A percentile compares a stretch with the other conserved stretches of the same genome.
Conservation (phyloP, 1,140 invertebrate species). For the Agrilus planipennis region DNA sequence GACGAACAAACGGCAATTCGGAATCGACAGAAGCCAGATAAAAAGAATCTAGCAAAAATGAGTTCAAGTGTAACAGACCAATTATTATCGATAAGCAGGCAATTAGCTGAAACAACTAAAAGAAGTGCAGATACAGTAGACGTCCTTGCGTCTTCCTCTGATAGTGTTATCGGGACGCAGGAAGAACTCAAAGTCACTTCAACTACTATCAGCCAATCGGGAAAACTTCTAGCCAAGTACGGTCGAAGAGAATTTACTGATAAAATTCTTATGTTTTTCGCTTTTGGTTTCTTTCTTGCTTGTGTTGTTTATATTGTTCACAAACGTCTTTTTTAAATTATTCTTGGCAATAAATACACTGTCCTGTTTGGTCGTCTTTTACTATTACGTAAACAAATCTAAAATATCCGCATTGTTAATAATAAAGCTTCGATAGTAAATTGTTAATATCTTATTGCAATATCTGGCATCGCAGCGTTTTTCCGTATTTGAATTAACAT, state of each 20-base stretch:
- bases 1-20: slow-evolving; percentile 43
- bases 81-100: slow-evolving; percentile 65
- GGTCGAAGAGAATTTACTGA: slow-evolving; percentile 88
- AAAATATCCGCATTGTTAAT: no score
- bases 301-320: slow-evolving; percentile 86
- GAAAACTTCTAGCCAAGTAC: slow-evolving; percentile 87
- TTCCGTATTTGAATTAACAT: no score
- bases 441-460: no score
- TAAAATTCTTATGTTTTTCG: slow-evolving; percentile 81
- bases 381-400: no score
- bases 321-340: slow-evolving; percentile 76
- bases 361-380: no score
- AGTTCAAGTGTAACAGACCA: slow-evolving; percentile 69
- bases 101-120: slow-evolving; percentile 75
- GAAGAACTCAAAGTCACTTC: slow-evolving; percentile 79
- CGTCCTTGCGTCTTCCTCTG: slow-evolving; percentile 58
- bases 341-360: no score
- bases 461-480: no score
- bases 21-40: slow-evolving; percentile 51
- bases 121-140: slow-evolving; percentile 75
- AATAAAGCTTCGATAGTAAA: no score
- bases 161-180: slow-evolving; percentile 55
- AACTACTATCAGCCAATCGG: slow-evolving; percentile 75
- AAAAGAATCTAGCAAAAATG: slow-evolving; percentile 49
- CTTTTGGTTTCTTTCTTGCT: slow-evolving; percentile 83